These are phyloP conservation scores for Syrphus vitripennis DNA, from an alignment of 2,888 invertebrate species.

Conservation along the genomic window DNA sequence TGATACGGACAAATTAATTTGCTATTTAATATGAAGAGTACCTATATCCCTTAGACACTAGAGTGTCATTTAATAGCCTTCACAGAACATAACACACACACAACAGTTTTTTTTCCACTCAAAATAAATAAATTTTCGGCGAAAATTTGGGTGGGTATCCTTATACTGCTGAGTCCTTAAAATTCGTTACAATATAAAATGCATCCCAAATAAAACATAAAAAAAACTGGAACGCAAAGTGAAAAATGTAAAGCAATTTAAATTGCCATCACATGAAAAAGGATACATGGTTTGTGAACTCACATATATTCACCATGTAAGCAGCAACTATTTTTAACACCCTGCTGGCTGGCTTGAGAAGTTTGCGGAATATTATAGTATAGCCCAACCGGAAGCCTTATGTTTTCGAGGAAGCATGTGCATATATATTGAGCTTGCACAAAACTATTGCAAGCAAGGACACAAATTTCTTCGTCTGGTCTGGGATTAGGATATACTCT, in stretches of 20 bases:
- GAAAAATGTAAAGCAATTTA: constrained; percentile 67
- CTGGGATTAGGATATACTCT: constrained; percentile 59
- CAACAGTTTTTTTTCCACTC: neutral
- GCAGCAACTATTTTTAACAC: constrained; percentile 48
- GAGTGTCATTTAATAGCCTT: constrained; percentile 15
- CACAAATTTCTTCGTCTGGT: constrained; percentile 63
- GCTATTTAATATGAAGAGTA: constrained; percentile 16
- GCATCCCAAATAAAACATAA: constrained; percentile 16
- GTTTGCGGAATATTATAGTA: neutral
- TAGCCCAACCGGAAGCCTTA: constrained; percentile 21
- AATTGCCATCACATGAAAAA: constrained; percentile 49
- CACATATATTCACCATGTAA: constrained; percentile 41
- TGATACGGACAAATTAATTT: constrained; percentile 48
- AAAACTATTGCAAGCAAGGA: constrained; percentile 59
- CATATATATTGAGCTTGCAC: constrained; percentile 44
- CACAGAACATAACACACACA: neutral
- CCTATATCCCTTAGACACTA: constrained; percentile 28
- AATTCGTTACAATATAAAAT: constrained; percentile 51
- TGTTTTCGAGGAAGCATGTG: neutral
- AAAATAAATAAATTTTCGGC: constrained; percentile 46
- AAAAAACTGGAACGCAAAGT: constrained; percentile 16
- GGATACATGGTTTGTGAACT: constrained; percentile 36
- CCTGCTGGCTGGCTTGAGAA: neutral
- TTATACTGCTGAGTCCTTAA: constrained; percentile 3
- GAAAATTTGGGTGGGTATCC: neutral